phyloP scores from a whole-genome alignment of 2,797 vertebrate species.

The Ctenopoma kingsleyae region DNA sequence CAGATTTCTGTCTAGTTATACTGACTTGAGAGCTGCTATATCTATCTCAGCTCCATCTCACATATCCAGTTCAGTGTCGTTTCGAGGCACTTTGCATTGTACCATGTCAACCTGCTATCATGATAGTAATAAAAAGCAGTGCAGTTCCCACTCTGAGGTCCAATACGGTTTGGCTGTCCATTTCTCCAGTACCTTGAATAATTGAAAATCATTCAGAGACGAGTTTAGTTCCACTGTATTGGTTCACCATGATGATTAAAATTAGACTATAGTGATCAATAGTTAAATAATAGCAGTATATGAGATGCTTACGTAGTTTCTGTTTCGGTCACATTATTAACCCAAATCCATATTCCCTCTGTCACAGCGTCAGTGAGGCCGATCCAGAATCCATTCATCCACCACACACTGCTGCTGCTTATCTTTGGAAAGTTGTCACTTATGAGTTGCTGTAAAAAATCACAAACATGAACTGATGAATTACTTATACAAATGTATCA shows the following conservation, averaged over 20 bases:
- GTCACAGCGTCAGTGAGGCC: conserved; percentile 44
- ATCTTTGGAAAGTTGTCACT: conserved; percentile 15
- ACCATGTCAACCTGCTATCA: conserved; percentile 35
- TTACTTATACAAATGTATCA: background rate
- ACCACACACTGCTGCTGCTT: background rate
- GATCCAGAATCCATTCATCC: conserved; percentile 64
- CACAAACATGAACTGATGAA: background rate
- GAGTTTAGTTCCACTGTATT: background rate
- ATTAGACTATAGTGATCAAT: background rate
- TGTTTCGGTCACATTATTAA: conserved; percentile 63
- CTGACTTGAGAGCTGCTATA: background rate
- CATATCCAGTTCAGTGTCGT: conserved; percentile 59
- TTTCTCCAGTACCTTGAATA: conserved; percentile 63
- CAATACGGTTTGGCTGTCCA: conserved; percentile 37
- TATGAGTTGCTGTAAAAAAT: conserved; percentile 45
- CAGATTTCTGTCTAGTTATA: background rate
- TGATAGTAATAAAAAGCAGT: conserved; percentile 25
- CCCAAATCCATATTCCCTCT: conserved; percentile 65
- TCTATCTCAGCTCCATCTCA: conserved; percentile 40
- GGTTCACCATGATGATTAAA: background rate
- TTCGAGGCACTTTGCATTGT: conserved; percentile 49
- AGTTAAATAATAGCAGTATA: background rate
- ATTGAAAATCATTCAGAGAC: conserved; percentile 2
- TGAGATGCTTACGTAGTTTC: conserved; percentile 48
- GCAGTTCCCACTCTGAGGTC: conserved; percentile 49